Percentiles rank a stretch among this genome's conserved stretches.
Evolutionary conservation across 2,888 invertebrate genomes (phyloP).

Genomic region (Polyommatus iphigenia): DNA sequence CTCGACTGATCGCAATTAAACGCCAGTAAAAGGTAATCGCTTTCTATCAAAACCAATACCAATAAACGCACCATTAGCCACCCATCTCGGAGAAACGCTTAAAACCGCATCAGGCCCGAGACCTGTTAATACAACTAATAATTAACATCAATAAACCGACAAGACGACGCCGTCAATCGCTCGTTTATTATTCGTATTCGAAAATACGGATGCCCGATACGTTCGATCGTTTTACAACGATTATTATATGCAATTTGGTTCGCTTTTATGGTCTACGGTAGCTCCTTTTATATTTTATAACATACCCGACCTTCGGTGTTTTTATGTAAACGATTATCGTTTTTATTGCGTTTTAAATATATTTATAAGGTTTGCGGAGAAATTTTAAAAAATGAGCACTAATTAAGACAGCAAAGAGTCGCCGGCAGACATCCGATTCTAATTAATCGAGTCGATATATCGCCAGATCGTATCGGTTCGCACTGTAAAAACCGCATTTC

Average conservation of each 20-base stretch:
- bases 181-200: conserved; percentile 58
- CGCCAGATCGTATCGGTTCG: conserved; percentile 64
- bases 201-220: conserved; percentile 48
- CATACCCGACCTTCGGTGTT: conserved; percentile 24
- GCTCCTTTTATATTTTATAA: conserved; percentile 33
- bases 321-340: conserved; percentile 29
- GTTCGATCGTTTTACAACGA: conserved; percentile 43
- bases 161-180: conserved; percentile 48
- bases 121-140: conserved; percentile 65
- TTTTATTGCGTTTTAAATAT: conserved; percentile 36
- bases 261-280: conserved; percentile 34
- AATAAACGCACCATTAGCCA: conserved; percentile 65
- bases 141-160: conserved; percentile 70
- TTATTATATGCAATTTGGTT: conserved; percentile 36
- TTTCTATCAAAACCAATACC: conserved; percentile 61
- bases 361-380: conserved; percentile 33
- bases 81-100: conserved; percentile 55
- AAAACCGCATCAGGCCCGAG: conserved; percentile 49
- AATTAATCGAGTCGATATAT: conserved; percentile 72
- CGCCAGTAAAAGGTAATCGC: conserved; percentile 42
- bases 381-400: conserved; percentile 27
- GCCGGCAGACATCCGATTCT: conserved; percentile 60
- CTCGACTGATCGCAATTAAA: conserved; percentile 31
- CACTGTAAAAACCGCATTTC: conserved; percentile 68
- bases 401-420: conserved; percentile 40